A percentile compares a stretch with the other conserved stretches of the same genome.
phyloP scores from a whole-genome alignment of 1,140 invertebrate species.

The Cryptotermes secundus region DNA sequence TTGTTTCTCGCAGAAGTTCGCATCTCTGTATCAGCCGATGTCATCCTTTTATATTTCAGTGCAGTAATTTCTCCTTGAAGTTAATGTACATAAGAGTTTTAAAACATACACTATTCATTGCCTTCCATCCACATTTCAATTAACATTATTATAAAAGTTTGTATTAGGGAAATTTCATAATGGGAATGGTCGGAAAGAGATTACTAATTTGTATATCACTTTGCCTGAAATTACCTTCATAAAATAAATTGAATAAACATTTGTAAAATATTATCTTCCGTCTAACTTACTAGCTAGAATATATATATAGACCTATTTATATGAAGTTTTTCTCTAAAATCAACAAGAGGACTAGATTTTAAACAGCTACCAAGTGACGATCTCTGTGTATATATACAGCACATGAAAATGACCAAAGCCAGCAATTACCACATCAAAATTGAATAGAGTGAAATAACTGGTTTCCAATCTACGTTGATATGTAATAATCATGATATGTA shows the following conservation, averaged over 20 bases:
- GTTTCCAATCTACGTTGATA: conserved; percentile 1
- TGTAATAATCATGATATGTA: not conserved
- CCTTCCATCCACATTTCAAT: too few species aligned
- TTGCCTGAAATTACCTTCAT: not conserved
- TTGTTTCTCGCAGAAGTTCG: too few species aligned
- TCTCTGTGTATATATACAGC: not conserved
- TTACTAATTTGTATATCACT: too few species aligned
- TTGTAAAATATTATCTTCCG: not conserved
- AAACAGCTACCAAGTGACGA: not conserved
- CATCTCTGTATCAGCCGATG: too few species aligned
- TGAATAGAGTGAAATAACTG: not conserved
- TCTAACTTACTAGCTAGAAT: not conserved
- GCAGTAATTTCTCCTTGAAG: too few species aligned
- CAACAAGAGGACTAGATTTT: not conserved
- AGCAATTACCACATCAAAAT: not conserved
- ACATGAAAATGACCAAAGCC: not conserved
- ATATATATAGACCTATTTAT: not conserved
- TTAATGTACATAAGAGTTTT: too few species aligned
- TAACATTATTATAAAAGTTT: too few species aligned
- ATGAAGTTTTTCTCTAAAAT: not conserved
- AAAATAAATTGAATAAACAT: not conserved
- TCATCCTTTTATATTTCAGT: too few species aligned
- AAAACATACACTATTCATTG: too few species aligned
- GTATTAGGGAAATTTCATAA: too few species aligned
- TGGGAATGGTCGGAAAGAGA: too few species aligned